Evolutionary conservation across 2,888 invertebrate genomes (phyloP).

Genomic region (Eumacrocentrus americanus): DNA sequence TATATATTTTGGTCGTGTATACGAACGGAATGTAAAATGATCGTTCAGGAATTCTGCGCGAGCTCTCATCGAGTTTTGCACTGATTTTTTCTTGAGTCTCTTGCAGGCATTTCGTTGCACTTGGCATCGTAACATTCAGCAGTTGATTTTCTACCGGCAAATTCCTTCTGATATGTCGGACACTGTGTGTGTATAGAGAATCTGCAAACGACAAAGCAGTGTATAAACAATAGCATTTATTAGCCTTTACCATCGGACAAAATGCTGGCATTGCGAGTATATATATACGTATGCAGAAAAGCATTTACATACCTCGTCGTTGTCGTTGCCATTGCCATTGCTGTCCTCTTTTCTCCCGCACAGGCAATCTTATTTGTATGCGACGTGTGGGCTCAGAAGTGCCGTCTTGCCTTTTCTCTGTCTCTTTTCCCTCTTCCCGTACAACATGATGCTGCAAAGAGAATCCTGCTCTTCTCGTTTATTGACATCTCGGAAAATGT

Average conservation of each 20-base stretch:
- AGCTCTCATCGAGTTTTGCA: too few species aligned
- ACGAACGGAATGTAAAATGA: too few species aligned
- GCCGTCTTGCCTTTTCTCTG: constrained; percentile 15
- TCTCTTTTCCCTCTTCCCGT: neutral
- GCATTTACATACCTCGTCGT: constrained; percentile 33
- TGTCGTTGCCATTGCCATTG: too few species aligned
- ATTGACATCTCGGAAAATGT: constrained; percentile 30
- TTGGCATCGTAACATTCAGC: constrained; percentile 34
- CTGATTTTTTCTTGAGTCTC: too few species aligned
- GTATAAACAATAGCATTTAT: constrained; percentile 41
- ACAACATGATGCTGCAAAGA: constrained; percentile 16
- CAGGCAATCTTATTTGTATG: constrained; percentile 32
- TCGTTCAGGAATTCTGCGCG: too few species aligned
- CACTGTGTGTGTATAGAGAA: constrained; percentile 8
- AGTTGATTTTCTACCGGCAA: constrained; percentile 35
- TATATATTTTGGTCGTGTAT: neutral
- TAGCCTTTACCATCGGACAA: constrained; percentile 35
- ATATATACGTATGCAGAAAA: constrained; percentile 21
- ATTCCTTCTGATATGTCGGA: constrained; percentile 31
- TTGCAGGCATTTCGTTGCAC: too few species aligned
- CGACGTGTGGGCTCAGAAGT: constrained; percentile 23
- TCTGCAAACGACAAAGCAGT: constrained; percentile 32
- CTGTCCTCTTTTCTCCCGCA: constrained; percentile 23
- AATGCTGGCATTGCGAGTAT: constrained; percentile 32
- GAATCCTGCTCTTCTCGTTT: constrained; percentile 27